These are phyloP conservation scores for Diploptera punctata DNA, from an alignment of 2,888 invertebrate species.

Conservation along the genomic window DNA sequence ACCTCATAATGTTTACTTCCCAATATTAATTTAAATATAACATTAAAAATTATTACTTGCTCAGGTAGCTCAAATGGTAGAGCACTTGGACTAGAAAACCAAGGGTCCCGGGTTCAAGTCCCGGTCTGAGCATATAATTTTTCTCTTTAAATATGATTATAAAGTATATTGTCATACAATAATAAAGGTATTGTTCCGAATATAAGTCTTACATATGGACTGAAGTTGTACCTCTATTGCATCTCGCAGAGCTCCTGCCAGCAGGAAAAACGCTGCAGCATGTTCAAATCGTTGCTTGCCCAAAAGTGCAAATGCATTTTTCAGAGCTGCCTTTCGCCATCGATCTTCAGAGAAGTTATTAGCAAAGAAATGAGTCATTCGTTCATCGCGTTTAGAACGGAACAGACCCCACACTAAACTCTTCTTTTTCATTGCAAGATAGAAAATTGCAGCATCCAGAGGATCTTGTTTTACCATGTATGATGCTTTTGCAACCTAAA, in stretches of 20 bases:
- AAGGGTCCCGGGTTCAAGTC: no score
- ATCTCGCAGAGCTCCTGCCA: slow-evolving; percentile 93
- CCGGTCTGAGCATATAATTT: no score
- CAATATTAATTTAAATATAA: no score
- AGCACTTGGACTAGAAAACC: no score
- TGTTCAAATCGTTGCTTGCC: slow-evolving; percentile 97
- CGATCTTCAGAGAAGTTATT: slow-evolving; percentile 93
- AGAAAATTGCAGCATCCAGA: slow-evolving; percentile 96
- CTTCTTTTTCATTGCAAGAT: slow-evolving; percentile 98
- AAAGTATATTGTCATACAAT: no score
- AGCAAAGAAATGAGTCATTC: slow-evolving; percentile 93
- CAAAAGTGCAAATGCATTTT: slow-evolving; percentile 96
- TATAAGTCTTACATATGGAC: no score
- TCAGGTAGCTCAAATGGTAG: no score
- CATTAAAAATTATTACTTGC: no score
- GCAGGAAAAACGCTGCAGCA: slow-evolving; percentile 97
- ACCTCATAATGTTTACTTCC: no score
- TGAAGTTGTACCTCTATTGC: slow-evolving; percentile 85
- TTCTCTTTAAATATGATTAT: no score
- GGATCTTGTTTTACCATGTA: slow-evolving; percentile 94
- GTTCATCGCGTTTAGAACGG: slow-evolving; percentile 83
- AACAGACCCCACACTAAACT: slow-evolving; percentile 96
- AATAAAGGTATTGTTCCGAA: no score
- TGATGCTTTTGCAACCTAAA: slow-evolving; percentile 84
- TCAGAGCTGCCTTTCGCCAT: slow-evolving; percentile 97